Percentiles rank a stretch among this genome's conserved stretches.
Evolutionary conservation across 2,797 vertebrate genomes (phyloP).

Genomic region (Falco biarmicus): DNA sequence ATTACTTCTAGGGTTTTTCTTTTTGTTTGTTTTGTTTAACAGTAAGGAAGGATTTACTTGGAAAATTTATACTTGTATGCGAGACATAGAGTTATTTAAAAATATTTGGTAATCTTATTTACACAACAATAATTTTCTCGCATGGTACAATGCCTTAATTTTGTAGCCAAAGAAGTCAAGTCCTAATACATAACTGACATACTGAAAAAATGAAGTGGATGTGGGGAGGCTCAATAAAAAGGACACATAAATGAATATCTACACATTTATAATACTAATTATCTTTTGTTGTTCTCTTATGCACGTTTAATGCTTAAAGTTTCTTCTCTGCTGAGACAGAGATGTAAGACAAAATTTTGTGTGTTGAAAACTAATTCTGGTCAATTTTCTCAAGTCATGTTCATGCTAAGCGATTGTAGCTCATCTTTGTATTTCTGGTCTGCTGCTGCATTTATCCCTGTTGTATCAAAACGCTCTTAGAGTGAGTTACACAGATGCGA

Average conservation of each 20-base stretch:
- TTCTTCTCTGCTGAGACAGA: not conserved
- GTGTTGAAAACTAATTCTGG: not conserved
- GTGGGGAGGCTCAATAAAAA: accelerated
- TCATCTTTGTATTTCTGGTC: not conserved
- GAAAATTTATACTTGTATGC: not conserved
- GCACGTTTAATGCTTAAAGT: not conserved
- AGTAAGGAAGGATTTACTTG: not conserved
- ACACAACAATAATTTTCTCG: not conserved
- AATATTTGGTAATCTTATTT: not conserved
- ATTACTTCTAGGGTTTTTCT: accelerated
- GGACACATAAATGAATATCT: not conserved
- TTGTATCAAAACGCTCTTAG: not conserved
- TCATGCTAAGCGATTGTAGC: accelerated
- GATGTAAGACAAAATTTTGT: not conserved
- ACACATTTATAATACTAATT: not conserved
- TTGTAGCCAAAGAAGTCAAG: not conserved
- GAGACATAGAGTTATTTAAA: not conserved
- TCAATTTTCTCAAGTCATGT: not conserved
- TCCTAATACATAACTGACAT: not conserved
- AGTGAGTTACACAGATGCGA: not conserved
- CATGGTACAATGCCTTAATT: not conserved
- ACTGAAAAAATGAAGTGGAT: not conserved
- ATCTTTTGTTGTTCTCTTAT: not conserved
- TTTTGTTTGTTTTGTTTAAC: not conserved
- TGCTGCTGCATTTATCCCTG: not conserved